These are phyloP conservation scores for Lates calcarifer DNA, from an alignment of 2,113 vertebrate species.

Conservation along the genomic window DNA sequence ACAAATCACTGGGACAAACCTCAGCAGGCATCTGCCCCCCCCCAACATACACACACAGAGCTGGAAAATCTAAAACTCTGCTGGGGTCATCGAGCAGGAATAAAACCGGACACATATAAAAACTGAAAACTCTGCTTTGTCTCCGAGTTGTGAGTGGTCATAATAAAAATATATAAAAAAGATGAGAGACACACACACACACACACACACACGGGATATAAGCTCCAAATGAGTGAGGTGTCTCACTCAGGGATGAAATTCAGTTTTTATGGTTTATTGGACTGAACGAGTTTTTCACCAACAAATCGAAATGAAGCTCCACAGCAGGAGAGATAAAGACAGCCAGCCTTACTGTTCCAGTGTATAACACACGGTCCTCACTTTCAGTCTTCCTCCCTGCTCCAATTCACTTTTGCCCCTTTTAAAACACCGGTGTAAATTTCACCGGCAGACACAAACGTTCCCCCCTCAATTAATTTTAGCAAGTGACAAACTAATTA, in stretches of 20 bases:
- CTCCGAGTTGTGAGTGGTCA: neutral
- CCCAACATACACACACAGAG: neutral
- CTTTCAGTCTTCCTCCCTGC: neutral
- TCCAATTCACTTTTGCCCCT: too few relatives aligned
- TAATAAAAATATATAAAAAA: neutral
- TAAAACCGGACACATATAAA: neutral
- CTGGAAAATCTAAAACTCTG: conserved; percentile 16
- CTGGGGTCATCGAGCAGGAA: neutral
- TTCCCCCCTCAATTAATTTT: too few relatives aligned
- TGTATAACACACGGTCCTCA: neutral
- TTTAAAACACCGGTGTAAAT: neutral
- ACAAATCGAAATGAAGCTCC: conserved; percentile 14
- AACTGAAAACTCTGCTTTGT: neutral
- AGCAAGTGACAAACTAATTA: too few relatives aligned
- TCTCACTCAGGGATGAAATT: conserved; percentile 25
- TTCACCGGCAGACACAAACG: too few relatives aligned
- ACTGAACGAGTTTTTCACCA: neutral
- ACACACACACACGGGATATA: neutral
- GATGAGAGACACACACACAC: neutral
- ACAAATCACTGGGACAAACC: conserved; percentile 49
- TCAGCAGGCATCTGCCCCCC: conserved; percentile 36
- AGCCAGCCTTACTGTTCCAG: neutral
- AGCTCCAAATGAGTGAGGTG: conserved; percentile 6
- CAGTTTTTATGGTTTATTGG: conserved; percentile 38
- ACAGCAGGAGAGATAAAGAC: conserved; percentile 1